These are phyloP conservation scores for Microcaecilia unicolor DNA, from an alignment of 2,797 vertebrate species.

Conservation along the genomic window DNA sequence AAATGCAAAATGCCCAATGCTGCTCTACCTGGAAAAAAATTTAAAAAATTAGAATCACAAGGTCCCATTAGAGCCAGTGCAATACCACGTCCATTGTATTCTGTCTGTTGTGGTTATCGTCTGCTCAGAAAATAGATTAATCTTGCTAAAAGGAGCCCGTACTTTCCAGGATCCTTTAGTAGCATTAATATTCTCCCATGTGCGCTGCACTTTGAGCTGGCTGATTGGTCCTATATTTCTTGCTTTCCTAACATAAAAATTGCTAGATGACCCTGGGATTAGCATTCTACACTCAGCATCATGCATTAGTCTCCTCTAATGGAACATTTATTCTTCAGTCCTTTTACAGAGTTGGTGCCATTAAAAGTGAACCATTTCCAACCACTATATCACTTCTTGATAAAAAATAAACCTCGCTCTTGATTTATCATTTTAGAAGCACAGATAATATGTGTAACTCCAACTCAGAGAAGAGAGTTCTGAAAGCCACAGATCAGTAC, in stretches of 20 bases:
- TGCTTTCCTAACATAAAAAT: constrained; percentile 25
- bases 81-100: too few species aligned
- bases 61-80: too few species aligned
- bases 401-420: constrained; percentile 17
- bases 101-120: constrained; percentile 19
- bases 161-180: constrained; percentile 21
- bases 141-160: background rate
- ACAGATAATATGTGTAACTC: constrained; percentile 14
- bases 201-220: constrained; percentile 15
- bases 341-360: constrained; percentile 18
- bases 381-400: constrained; percentile 23
- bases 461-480: constrained; percentile 32
- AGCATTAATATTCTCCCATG: constrained; percentile 6
- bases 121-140: constrained; percentile 14
- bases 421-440: constrained; percentile 36
- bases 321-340: constrained; percentile 26
- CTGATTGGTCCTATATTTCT: constrained; percentile 19
- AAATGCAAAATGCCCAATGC: too few species aligned
- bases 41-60: too few species aligned
- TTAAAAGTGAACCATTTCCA: constrained; percentile 16
- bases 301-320: constrained; percentile 23
- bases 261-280: constrained; percentile 21
- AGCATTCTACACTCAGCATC: constrained; percentile 11
- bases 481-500: constrained; percentile 8
- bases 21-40: too few species aligned